These are phyloP conservation scores for Vanessa atalanta DNA, from an alignment of 1,140 invertebrate species.

Conservation along the genomic window DNA sequence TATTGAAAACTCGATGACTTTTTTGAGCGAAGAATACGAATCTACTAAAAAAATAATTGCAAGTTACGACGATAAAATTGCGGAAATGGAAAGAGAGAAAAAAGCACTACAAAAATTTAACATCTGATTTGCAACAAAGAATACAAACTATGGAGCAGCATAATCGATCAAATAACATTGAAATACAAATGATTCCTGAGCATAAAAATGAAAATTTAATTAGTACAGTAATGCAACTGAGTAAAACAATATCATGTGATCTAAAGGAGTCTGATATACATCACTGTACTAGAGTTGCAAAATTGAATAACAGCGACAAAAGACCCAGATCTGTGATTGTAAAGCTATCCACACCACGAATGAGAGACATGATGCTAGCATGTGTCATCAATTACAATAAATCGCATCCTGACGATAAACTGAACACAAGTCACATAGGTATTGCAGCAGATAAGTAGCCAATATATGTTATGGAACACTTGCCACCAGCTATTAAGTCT, in stretches of 20 bases:
- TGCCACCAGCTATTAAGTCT: slow-evolving; percentile 5
- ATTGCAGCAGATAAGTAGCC: slow-evolving; percentile 9
- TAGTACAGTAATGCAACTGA: slow-evolving; percentile 3
- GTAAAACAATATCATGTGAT: not conserved
- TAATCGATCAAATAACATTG: not conserved
- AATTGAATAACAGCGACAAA: not conserved
- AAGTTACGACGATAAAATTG: slow-evolving; percentile 10
- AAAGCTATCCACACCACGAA: not conserved
- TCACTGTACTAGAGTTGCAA: slow-evolving; percentile 12
- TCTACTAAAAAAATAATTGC: slow-evolving; percentile 13
- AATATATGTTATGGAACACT: not conserved
- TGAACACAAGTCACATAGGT: slow-evolving; percentile 13
- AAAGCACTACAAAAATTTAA: not conserved
- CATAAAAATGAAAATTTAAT: slow-evolving; percentile 14
- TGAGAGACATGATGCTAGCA: slow-evolving; percentile 2
- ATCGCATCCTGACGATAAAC: slow-evolving; percentile 4
- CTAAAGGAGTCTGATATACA: not conserved
- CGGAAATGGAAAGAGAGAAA: slow-evolving; percentile 11
- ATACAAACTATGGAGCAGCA: not conserved
- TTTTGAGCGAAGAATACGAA: slow-evolving; percentile 14
- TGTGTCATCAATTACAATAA: slow-evolving; percentile 3
- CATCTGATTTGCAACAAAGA: slow-evolving; percentile 14
- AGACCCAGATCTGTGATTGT: not conserved
- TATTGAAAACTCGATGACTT: not conserved
- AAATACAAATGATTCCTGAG: not conserved